A percentile compares a stretch with the other conserved stretches of the same genome.
Evolutionary conservation across 2,888 invertebrate species (phyloP).

Genomic region (Eupithecia insigniata): DNA sequence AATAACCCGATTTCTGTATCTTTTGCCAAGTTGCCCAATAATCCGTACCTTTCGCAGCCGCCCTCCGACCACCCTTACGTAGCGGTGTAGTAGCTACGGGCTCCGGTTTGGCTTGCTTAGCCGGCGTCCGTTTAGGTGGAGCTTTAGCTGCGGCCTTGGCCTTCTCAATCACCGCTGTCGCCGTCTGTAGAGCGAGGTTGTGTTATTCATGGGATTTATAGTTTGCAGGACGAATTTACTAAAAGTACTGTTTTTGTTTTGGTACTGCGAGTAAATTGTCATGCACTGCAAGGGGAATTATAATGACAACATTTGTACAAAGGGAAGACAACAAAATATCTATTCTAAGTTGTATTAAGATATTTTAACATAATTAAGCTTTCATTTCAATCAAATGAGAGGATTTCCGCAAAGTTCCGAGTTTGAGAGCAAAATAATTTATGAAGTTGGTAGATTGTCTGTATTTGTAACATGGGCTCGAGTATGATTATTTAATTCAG

Average conservation of each 20-base stretch:
- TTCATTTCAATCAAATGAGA: neutral
- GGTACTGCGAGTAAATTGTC: neutral
- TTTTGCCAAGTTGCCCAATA: neutral
- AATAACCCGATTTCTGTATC: no score
- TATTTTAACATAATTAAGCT: neutral
- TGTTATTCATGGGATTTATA: conserved; percentile 1
- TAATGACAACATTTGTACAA: neutral
- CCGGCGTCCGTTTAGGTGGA: conserved; percentile 60
- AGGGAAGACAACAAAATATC: neutral
- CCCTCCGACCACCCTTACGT: conserved; percentile 59
- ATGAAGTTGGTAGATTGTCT: neutral
- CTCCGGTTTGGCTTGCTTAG: conserved; percentile 52
- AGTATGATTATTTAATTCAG: neutral
- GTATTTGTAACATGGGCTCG: neutral
- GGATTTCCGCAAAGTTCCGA: neutral
- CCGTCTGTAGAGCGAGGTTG: conserved; percentile 61
- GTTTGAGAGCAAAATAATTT: neutral
- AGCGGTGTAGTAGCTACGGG: conserved; percentile 55
- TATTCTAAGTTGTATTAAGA: neutral
- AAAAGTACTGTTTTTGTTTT: neutral
- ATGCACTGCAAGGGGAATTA: neutral
- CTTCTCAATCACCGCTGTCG: conserved; percentile 74
- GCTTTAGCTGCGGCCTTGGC: conserved; percentile 57
- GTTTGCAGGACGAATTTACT: conserved; percentile 1
- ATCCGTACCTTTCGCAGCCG: conserved; percentile 55